Evolutionary conservation across 2,113 vertebrate species (phyloP).

Genomic region (Glareola pratincola): DNA sequence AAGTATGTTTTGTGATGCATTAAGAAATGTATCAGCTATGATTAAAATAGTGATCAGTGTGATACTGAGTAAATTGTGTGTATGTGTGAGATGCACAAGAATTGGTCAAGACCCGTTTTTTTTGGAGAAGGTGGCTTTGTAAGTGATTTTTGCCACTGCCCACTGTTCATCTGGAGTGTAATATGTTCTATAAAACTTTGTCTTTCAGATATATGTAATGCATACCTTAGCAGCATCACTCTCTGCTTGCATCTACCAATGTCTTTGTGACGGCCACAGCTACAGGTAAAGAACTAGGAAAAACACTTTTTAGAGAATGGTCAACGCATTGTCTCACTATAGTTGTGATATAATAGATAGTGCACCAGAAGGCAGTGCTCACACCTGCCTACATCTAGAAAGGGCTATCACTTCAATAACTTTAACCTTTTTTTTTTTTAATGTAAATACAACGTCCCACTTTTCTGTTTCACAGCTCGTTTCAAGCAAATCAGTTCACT

Average conservation of each 20-base stretch:
- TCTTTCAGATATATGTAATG: constrained; percentile 90
- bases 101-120: background rate
- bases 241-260: constrained; percentile 97
- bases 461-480: constrained; percentile 73
- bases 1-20: background rate
- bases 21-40: background rate
- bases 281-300: constrained; percentile 81
- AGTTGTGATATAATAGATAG: background rate
- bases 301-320: background rate
- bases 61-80: background rate
- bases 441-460: background rate
- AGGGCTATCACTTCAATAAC: background rate
- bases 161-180: background rate
- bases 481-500: constrained; percentile 91
- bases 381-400: background rate
- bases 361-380: background rate
- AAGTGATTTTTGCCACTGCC: background rate
- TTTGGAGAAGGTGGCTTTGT: background rate
- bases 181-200: background rate
- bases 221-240: constrained; percentile 95
- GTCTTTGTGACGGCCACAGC: constrained; percentile 91
- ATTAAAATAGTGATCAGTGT: background rate
- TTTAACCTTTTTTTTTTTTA: background rate
- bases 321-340: background rate
- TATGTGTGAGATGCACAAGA: background rate